Evolutionary conservation across 2,113 vertebrate species (phyloP).

Genomic region (Amblyopsis rosae): DNA sequence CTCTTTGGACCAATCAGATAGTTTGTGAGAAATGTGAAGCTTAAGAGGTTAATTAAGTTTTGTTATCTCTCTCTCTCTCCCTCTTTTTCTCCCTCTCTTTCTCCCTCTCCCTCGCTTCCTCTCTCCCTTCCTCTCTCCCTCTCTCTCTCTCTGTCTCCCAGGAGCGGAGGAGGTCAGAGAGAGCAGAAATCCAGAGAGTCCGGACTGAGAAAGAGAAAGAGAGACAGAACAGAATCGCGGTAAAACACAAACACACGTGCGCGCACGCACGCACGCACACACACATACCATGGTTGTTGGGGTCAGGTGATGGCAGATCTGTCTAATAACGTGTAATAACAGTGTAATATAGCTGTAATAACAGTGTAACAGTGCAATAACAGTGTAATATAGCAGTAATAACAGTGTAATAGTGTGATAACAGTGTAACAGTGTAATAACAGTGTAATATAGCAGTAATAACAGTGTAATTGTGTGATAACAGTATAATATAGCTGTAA

Average conservation of each 20-base stretch:
- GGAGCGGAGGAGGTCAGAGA: conserved; percentile 90
- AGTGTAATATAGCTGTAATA: too few species aligned
- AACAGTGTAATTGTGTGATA: too few species aligned
- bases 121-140: neutral
- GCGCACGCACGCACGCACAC: neutral
- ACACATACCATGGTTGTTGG: neutral
- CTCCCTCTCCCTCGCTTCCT: neutral
- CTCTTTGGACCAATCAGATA: neutral
- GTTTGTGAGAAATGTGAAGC: too few species aligned
- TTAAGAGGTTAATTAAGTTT: neutral
- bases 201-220: conserved; percentile 93
- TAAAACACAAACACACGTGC: conserved; percentile 61
- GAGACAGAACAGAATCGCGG: conserved; percentile 88
- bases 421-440: too few species aligned
- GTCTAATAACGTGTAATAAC: too few species aligned
- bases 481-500: too few species aligned
- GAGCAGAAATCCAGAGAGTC: conserved; percentile 92
- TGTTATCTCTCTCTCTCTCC: neutral
- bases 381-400: too few species aligned
- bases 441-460: too few species aligned
- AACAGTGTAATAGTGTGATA: too few species aligned
- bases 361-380: too few species aligned
- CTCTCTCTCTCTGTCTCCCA: conserved; percentile 44
- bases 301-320: too few species aligned
- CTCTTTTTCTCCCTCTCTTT: neutral